Evolutionary conservation across 2,797 vertebrate species (phyloP), one percentile per base, ranked within the genome.

Genomic region (Thripadectes ignobilis): DNA sequence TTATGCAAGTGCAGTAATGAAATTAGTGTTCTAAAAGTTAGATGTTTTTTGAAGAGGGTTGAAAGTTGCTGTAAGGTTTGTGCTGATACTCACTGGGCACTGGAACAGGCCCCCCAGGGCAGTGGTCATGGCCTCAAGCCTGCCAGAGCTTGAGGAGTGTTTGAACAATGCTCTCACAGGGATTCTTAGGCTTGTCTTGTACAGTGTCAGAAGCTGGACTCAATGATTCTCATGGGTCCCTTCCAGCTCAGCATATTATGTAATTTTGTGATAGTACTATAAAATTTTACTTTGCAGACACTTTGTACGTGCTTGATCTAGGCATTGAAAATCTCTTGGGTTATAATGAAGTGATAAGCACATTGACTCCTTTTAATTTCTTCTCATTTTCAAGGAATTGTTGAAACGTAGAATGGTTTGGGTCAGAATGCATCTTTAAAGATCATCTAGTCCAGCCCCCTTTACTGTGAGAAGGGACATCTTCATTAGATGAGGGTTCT

Each of bases 141-240:
- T 45, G 38, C 24, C 1, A 1, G 67, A 45, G 23, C 36, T 72
- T 15, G 23, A 22, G 26, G 58, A 57, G 23, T 43, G 10, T 63
- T 78, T 57, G 27, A 10, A 29, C 32, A 29, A 5, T 5, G 19
- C 51, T 65, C 10, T 65, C 45, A 10, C 19, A 45, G 20, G 16
- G 9, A 38, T 45, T 65, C 7, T 51, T 72, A 16, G 32, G 13
- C 13, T 29, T 65, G 16, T 49, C 19, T 19, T 65, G 2, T 38
- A 29, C n/a, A 24, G 59, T 9, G 22, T 38, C 38, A 58, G 38
- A 32, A 38, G n/a, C 17, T 65, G 27, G 11, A 38, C 15, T 72
- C 15, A 4, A 0, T 36, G 4, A 30, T 71, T 7, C 43, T 45
- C 15, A 9, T 17, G 8, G 7, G 4, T 8, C 29, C 7, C 23